Percentiles rank a stretch among this genome's conserved stretches.
Conservation (phyloP, 2,797 vertebrate species). For the Garrulus glandarius region DNA sequence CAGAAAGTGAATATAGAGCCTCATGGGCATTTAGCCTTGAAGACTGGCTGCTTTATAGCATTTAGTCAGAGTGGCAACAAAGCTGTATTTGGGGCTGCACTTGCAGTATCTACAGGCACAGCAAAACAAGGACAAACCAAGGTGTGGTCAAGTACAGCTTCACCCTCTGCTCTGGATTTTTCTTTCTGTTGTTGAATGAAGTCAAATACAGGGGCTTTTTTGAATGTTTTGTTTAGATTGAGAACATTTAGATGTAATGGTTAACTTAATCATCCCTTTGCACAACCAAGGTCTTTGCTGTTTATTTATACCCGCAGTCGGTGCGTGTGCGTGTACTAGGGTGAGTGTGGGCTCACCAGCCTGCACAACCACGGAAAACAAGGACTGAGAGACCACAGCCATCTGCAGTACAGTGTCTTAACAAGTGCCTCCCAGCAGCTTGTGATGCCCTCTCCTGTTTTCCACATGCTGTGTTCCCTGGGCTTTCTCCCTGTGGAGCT, state of each 20-base stretch:
- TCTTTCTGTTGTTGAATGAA: not conserved
- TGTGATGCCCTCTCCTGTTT: not conserved
- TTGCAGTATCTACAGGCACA: not conserved
- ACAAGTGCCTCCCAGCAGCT: not conserved
- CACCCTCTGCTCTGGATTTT: not conserved
- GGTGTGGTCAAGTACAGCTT: not conserved
- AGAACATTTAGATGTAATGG: not conserved
- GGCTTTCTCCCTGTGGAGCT: not conserved
- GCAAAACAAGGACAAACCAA: not conserved
- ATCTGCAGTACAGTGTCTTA: accelerated
- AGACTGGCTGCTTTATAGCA: not conserved
- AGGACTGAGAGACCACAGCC: not conserved
- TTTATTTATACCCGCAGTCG: too few species aligned
- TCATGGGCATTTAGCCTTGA: not conserved
- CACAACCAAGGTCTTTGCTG: not conserved
- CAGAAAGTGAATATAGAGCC: not conserved
- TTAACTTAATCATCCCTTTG: not conserved
- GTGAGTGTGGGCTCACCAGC: not conserved
- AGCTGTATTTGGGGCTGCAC: not conserved
- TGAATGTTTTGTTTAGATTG: not conserved
- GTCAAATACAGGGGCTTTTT: not conserved
- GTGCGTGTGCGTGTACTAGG: accelerated
- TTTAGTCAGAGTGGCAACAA: not conserved
- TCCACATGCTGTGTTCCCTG: accelerated
- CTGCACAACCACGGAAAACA: not conserved